Percentiles rank a stretch among this genome's conserved stretches.
These are phyloP conservation scores for Danio kyathit DNA, from an alignment of 2,797 vertebrate genomes.

Conservation along the genomic window DNA sequence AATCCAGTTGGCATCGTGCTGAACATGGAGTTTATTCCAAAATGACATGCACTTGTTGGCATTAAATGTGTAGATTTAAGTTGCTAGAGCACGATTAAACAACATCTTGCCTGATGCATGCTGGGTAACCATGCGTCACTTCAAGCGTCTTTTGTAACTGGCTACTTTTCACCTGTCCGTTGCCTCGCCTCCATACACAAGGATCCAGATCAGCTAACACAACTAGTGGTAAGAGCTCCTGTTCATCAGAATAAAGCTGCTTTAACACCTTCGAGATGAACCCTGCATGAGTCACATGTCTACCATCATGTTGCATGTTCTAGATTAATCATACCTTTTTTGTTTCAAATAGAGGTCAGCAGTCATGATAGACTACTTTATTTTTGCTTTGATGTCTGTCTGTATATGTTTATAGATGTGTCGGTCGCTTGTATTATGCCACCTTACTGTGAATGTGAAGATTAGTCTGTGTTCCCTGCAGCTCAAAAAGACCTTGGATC, in stretches of 20 bases:
- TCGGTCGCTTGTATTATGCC: constrained; percentile 22
- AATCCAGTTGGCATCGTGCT: constrained; percentile 41
- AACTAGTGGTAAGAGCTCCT: constrained; percentile 94
- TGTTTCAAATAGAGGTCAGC: constrained; percentile 6
- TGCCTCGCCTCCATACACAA: constrained; percentile 90
- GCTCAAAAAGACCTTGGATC: constrained; percentile 50
- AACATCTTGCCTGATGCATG: constrained; percentile 78
- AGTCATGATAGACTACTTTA: background rate
- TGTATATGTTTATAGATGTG: constrained; percentile 15
- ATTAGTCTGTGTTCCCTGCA: constrained; percentile 38
- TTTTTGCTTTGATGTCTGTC: constrained; percentile 5
- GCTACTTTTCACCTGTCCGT: constrained; percentile 85
- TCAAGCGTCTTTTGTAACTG: constrained; percentile 78
- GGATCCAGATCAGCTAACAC: constrained; percentile 99
- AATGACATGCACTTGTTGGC: constrained; percentile 9
- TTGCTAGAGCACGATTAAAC: constrained; percentile 53
- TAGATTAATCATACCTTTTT: background rate
- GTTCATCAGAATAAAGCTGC: constrained; percentile 73
- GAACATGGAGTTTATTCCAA: constrained; percentile 48
- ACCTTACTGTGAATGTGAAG: constrained; percentile 11
- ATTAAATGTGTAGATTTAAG: constrained; percentile 12
- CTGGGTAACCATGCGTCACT: constrained; percentile 78
- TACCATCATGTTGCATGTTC: constrained; percentile 50
- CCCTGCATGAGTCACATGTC: constrained; percentile 69
- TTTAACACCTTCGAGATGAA: constrained; percentile 36